Evolutionary conservation across 92 coral and sea anemone genomes (phyloP), one percentile per base, ranked within the genome.

Genomic region (Diadumene lineata): DNA sequence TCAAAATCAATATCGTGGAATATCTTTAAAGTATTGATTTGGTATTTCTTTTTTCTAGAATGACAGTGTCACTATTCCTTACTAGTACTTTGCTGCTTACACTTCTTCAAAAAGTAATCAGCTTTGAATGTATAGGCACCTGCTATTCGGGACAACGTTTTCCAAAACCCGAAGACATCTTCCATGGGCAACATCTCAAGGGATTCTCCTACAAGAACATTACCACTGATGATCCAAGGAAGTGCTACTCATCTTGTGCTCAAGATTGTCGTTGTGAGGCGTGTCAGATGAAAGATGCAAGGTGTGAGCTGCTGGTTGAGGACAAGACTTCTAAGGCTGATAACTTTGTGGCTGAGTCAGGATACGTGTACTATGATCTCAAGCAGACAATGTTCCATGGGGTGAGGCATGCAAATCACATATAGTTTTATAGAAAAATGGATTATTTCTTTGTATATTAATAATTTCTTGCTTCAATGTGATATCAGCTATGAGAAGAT

Each of bases 251-350:
- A 46, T 68, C 75, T 28, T 68, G 82, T 68, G 27, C 68, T 34
- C 44, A 62, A 23, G 82, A 78, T 38, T 78, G 86, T 76, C 81
- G 81, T 11, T 82, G 86, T 69, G 48, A 67, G 57, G 81, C 81
- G 63, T 75, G 60, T 60, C 86, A 82, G 69, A 34, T 82, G 66
- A 67, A 82, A 63, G 77, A 43, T 70, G 50, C 69, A 1, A 63
- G 64, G 56, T 82, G 86, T 67, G 81, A 82, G 66, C 64, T 82
- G 57, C 76, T 82, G 28, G 69, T 67, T 44, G 77, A 82, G 74
- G 86, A 75, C 79, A 56, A 70, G 72, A 67, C 67, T n/a, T 72
- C 80, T 34, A 63, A 66, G 26, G 8, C 65, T 53, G 58, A 53
- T 11, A 43, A 22, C 27, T 68, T 68, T 68, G 33, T 0, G 34